These are phyloP conservation scores for Corythornis cristatus DNA, from an alignment of 2,113 vertebrate species.

Conservation along the genomic window DNA sequence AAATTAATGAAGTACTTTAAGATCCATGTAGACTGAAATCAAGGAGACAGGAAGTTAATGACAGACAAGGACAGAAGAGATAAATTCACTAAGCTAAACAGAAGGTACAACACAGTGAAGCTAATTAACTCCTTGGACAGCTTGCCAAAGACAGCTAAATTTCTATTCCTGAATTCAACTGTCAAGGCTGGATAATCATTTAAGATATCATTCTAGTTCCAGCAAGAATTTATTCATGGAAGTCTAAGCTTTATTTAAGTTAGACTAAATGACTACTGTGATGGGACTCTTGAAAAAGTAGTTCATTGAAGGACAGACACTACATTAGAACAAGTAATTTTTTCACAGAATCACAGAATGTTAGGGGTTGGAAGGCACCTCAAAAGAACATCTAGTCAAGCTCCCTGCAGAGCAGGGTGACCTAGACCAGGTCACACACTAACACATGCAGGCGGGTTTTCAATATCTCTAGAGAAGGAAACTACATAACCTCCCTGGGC, in stretches of 20 bases:
- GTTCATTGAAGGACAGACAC: neutral
- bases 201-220: neutral
- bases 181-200: neutral
- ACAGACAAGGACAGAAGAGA: neutral
- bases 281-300: neutral
- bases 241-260: neutral
- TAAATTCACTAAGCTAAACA: conserved; percentile 25
- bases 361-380: no score
- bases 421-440: no score
- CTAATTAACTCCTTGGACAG: conserved; percentile 40
- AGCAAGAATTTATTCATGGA: neutral
- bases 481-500: no score
- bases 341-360: neutral
- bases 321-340: neutral
- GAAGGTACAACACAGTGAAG: neutral
- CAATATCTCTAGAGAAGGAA: no score
- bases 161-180: neutral
- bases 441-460: no score
- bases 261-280: neutral
- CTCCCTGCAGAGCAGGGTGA: no score
- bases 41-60: conserved; percentile 32
- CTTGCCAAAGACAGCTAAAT: conserved; percentile 20
- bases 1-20: neutral
- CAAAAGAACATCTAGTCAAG: no score
- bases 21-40: neutral